These are phyloP conservation scores for Papilio glaucus DNA, from an alignment of 1,140 invertebrate species.

Conservation along the genomic window DNA sequence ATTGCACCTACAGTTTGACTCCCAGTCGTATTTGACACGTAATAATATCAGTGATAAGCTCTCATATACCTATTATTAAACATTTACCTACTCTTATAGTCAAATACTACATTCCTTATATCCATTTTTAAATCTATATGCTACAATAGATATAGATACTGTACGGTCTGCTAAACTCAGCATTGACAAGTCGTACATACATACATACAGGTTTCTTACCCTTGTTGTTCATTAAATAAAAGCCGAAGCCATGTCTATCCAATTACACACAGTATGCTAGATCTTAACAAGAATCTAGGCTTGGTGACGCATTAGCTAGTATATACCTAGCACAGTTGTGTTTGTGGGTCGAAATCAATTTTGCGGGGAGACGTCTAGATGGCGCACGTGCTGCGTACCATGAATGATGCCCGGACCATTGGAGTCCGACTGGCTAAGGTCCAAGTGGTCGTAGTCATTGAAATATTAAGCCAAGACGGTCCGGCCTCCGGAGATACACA, in stretches of 20 bases:
- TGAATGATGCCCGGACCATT: slow-evolving; percentile 56
- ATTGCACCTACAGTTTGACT: too few relatives aligned
- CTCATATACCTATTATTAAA: background rate
- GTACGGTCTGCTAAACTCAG: background rate
- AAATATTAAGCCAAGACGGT: slow-evolving; percentile 81
- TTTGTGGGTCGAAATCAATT: slow-evolving; percentile 41
- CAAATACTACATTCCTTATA: background rate
- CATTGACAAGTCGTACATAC: slow-evolving; percentile 13
- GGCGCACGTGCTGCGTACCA: slow-evolving; percentile 53
- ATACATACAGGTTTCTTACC: slow-evolving; percentile 19
- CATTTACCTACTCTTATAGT: background rate
- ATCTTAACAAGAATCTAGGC: slow-evolving; percentile 36
- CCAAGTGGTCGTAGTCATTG: slow-evolving; percentile 78
- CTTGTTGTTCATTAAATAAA: slow-evolving; percentile 24
- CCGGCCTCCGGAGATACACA: slow-evolving; percentile 64
- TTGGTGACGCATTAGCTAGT: slow-evolving; percentile 1
- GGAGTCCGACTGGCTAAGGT: slow-evolving; percentile 66
- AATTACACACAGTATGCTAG: slow-evolving; percentile 25
- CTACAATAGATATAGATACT: background rate
- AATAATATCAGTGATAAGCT: too few relatives aligned
- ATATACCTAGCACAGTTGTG: slow-evolving; percentile 34
- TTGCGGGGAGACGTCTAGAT: slow-evolving; percentile 44
- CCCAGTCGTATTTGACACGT: too few relatives aligned
- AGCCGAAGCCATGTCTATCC: slow-evolving; percentile 24
- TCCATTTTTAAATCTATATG: too few relatives aligned